phyloP scores from a whole-genome alignment of 2,888 invertebrate genomes.

The Pseudococcus longispinus region DNA sequence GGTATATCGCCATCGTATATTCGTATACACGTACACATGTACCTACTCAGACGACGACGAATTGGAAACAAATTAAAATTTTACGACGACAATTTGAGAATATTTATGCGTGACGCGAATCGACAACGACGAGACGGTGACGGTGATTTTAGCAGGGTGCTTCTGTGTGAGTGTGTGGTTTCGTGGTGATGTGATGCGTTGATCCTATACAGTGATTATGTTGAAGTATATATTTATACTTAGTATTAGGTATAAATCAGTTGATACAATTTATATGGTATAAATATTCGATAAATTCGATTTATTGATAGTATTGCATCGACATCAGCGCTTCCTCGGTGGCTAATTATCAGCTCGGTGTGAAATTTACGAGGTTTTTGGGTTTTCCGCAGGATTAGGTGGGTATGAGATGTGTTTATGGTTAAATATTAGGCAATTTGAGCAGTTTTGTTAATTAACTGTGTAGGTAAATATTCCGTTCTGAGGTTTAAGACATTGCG shows the following conservation, averaged over 20 bases:
- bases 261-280: not conserved
- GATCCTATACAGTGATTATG: not conserved
- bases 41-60: not conserved
- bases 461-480: not conserved
- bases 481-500: not conserved
- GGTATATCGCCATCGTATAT: not conserved
- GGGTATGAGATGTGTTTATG: too few relatives aligned
- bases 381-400: not conserved
- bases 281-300: not conserved
- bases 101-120: not conserved
- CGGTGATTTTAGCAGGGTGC: not conserved
- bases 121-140: too few relatives aligned
- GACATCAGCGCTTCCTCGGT: not conserved
- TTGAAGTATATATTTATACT: not conserved
- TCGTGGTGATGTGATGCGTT: not conserved
- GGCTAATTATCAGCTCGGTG: not conserved
- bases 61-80: constrained; percentile 5
- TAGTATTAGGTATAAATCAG: not conserved
- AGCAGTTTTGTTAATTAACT: not conserved
- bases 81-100: not conserved
- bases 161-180: not conserved
- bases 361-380: not conserved
- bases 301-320: not conserved
- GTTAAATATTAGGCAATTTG: not conserved
- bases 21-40: too few relatives aligned